A percentile compares a stretch with the other conserved stretches of the same genome.
phyloP scores from a whole-genome alignment of 2,888 invertebrate species.

The Penaeus monodon region DNA sequence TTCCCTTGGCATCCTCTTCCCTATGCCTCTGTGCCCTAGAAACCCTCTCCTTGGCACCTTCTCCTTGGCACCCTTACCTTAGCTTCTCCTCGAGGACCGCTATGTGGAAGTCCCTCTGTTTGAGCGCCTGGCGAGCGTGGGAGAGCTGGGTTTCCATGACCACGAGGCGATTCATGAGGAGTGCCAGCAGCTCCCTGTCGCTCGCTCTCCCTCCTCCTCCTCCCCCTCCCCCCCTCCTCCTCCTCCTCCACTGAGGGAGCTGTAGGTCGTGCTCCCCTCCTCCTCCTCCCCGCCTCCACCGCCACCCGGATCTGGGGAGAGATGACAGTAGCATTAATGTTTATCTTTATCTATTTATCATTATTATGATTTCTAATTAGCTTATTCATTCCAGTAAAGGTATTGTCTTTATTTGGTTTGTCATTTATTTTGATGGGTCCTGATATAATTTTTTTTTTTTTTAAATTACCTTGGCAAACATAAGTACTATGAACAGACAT shows the following conservation, averaged over 20 bases:
- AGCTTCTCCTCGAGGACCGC: slow-evolving; percentile 62
- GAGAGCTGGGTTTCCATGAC: slow-evolving; percentile 59
- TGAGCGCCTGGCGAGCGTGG: slow-evolving; percentile 54
- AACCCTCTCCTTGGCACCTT: too few relatives aligned
- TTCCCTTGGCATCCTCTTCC: not conserved
- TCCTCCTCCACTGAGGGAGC: not conserved
- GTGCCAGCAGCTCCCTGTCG: slow-evolving; percentile 51
- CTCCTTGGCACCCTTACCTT: slow-evolving; percentile 23
- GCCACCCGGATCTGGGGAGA: not conserved
- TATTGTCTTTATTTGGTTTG: too few relatives aligned
- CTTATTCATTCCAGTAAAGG: too few relatives aligned
- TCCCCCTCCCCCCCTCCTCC: slow-evolving; percentile 6
- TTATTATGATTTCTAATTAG: not conserved
- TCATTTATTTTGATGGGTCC: too few relatives aligned
- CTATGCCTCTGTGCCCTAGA: not conserved
- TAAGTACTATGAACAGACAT: too few relatives aligned
- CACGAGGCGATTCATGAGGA: slow-evolving; percentile 53
- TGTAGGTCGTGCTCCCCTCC: not conserved
- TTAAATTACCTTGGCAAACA: too few relatives aligned
- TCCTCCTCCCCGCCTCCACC: slow-evolving; percentile 22
- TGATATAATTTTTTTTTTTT: too few relatives aligned
- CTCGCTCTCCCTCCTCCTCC: slow-evolving; percentile 24
- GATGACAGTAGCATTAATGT: not conserved
- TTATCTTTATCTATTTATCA: too few relatives aligned
- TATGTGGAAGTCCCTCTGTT: slow-evolving; percentile 62